Evolutionary conservation across 2,113 vertebrate genomes (phyloP), one percentile per base, ranked within the genome.

Genomic region (Macroglossus sobrinus): DNA sequence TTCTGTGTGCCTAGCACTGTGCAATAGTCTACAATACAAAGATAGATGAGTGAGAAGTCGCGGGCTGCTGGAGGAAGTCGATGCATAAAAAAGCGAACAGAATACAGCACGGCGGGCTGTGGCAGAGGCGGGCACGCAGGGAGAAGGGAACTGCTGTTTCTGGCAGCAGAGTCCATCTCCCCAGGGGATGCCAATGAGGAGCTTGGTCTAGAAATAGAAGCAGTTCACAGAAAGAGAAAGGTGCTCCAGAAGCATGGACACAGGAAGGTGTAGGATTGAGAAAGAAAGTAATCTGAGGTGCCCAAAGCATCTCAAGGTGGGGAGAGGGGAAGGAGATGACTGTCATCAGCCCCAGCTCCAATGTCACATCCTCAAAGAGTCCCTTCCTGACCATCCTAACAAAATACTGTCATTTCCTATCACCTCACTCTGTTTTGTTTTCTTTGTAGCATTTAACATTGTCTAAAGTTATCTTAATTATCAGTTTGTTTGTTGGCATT

Each of bases 1-100:
- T 47, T 87, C 68, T 19, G 19, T 64, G 84, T 97, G 92, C 92
- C 97, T 87, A 93, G 74, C 55, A 92, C 64, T 71, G 94, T 76
- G 95, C 64, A 66, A 21, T 24, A n/a, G 21, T 68, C 69, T 74
- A 66, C 1, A 81, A 86, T n/a, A 45, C 40, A 50, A 84, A 92
- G 40, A 89, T 24, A 18, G 92, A 76, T 43, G 35, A 89, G 15
- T 6, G 71, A 45, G 72, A 91, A 64, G 64, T 61, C 26, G 15
- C 24, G 26, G 69, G 18, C 69, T 69, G 28, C 74, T 7, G 24
- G 30, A 13, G 22, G 28, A 72, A 71, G 59, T 2, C 0, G 8
- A 59, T 26, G 16, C 19, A 68, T 28, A 15, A 69, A 35, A 35
- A 75, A 57, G 61, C 24, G 74, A 78, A 78, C 0, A 19, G 79